Evolutionary conservation across 2,797 vertebrate genomes (phyloP), one percentile per base, ranked within the genome.

Genomic region (Loris lydekkerianus): DNA sequence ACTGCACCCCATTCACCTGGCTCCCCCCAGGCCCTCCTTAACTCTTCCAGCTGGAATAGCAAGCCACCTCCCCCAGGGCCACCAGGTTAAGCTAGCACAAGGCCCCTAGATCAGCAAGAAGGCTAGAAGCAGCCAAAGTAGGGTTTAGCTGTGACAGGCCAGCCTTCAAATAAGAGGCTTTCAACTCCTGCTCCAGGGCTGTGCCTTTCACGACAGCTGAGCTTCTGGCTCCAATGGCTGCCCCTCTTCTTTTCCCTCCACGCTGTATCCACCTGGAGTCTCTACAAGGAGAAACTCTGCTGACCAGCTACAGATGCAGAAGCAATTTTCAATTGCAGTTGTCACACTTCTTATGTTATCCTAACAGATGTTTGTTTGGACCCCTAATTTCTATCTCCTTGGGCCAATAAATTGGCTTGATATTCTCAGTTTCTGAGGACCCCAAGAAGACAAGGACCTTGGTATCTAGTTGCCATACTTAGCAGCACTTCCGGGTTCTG

Each of bases 231-330:
- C 63, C 40, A 4, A 18, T 8, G 8, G 69, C 73, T 7, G 20
- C 73, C 58, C 58, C 21, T 31, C 17, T 21, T 18, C 56, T n/a
- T 21, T 4, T 14, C 11, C 56, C 81, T 46, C 53, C 7, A 3
- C 0, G 1, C 27, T 1, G 23, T 2, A 18, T 34, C 56, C 80
- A n/a, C 21, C 0, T 6, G 14, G 49, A 58, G 15, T 43, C 37
- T 21, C 83, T 34, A 49, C 37, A 25, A 34, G 20, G 34, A 70
- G n/a, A 76, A 4, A 49, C 21, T 31, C n/a, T 8, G 0, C 20
- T 15, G 18, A 56, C 73, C 13, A 14, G 14, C 43, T 43, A 23
- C 25, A 7, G 31, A 76, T 21, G 13, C 83, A 17, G 1, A 6
- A 34, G 34, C 27, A 11, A 2, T 5, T 58, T 46, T 43, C 14